These are phyloP conservation scores for Drosophila santomea DNA, from an alignment of 1,140 invertebrate species.

Conservation along the genomic window DNA sequence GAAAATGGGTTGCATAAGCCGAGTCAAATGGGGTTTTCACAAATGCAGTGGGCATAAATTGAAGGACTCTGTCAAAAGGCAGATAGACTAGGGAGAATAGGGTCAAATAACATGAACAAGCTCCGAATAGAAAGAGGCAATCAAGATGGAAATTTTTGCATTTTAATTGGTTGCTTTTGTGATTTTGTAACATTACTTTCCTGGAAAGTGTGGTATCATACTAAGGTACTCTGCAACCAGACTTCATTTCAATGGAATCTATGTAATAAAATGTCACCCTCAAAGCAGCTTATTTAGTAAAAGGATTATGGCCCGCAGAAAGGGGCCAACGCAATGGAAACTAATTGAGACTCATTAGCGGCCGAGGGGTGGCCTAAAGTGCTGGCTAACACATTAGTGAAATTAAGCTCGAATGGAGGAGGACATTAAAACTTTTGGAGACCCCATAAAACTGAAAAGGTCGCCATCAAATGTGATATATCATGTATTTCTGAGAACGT, in stretches of 20 bases:
- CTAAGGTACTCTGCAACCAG: background rate
- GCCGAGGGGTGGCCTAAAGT: conserved; percentile 7
- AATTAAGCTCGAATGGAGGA: conserved; percentile 66
- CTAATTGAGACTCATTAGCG: conserved; percentile 71
- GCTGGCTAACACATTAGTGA: conserved; percentile 60
- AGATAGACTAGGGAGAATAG: background rate
- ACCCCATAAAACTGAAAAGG: conserved; percentile 61
- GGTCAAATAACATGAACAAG: background rate
- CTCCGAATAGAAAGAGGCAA: background rate
- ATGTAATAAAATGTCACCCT: conserved; percentile 1
- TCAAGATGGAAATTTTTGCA: background rate
- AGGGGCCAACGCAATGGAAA: conserved; percentile 6
- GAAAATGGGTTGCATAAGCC: conserved; percentile 13
- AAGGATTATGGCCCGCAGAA: conserved; percentile 3
- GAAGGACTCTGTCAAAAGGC: conserved; percentile 4
- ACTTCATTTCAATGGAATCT: background rate
- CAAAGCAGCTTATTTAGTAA: conserved; percentile 5
- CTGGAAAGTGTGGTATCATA: background rate
- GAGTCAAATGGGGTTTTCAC: conserved; percentile 15
- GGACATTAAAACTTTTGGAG: conserved; percentile 71
- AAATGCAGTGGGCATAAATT: background rate
- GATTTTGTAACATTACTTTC: background rate
- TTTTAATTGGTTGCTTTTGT: conserved; percentile 2
- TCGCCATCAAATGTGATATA: conserved; percentile 67
- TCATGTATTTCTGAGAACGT: conserved; percentile 37